A percentile compares a stretch with the other conserved stretches of the same genome.
phyloP scores from a whole-genome alignment of 2,888 invertebrate genomes.

The Drosophila recens region DNA sequence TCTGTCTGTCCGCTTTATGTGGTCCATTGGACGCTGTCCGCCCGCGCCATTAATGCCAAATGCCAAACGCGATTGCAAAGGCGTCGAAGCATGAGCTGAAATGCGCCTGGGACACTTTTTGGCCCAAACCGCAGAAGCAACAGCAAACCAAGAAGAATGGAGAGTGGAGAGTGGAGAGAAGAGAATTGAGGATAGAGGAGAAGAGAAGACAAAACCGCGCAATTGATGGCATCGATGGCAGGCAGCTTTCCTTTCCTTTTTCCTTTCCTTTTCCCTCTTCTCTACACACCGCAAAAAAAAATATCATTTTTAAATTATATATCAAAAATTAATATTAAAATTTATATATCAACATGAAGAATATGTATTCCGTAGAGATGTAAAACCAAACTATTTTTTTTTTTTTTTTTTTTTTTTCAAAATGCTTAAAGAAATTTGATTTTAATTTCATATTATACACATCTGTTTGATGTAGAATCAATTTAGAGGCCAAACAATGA shows the following conservation, averaged over 20 bases:
- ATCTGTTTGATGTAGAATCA: too few species aligned
- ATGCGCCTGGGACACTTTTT: constrained; percentile 70
- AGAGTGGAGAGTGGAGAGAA: not conserved
- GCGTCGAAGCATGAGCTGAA: constrained; percentile 75
- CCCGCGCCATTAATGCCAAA: constrained; percentile 71
- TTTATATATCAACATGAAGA: too few species aligned
- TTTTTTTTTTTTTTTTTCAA: too few species aligned
- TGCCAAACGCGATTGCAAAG: constrained; percentile 75
- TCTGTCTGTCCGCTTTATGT: constrained; percentile 10
- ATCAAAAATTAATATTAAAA: too few species aligned
- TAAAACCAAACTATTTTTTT: too few species aligned
- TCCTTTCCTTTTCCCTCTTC: not conserved
- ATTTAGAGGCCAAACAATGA: too few species aligned
- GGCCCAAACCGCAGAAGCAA: constrained; percentile 39
- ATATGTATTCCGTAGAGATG: too few species aligned
- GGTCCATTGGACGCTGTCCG: constrained; percentile 50
- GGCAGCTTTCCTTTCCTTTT: not conserved
- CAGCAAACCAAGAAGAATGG: constrained; percentile 2
- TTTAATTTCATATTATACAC: too few species aligned
- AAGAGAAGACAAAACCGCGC: constrained; percentile 34
- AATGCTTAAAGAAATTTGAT: too few species aligned
- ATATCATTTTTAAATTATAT: too few species aligned
- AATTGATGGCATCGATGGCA: constrained; percentile 74
- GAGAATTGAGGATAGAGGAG: not conserved
- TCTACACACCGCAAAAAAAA: not conserved